A percentile compares a stretch with the other conserved stretches of the same genome.
Evolutionary conservation across 2,113 vertebrate species (phyloP).

Genomic region (Mobula birostris): DNA sequence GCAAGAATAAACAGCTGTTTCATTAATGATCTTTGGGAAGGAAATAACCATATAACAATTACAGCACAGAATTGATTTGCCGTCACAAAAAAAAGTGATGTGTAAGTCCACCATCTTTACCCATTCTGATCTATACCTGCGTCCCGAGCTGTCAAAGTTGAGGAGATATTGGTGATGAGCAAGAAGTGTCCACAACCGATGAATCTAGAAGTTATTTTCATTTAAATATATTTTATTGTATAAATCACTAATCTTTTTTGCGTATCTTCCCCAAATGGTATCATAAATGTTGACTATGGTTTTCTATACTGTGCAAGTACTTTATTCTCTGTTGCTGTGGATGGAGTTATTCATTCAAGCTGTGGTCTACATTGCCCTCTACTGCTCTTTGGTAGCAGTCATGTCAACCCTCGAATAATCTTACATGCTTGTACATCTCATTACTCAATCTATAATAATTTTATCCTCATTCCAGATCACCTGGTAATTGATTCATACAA

Average conservation of each 20-base stretch:
- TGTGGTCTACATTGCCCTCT: conserved; percentile 26
- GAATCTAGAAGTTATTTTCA: neutral
- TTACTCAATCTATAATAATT: neutral
- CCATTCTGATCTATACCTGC: too few species aligned
- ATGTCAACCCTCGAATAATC: neutral
- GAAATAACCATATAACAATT: too few species aligned
- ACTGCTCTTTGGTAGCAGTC: neutral
- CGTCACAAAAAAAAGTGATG: too few species aligned
- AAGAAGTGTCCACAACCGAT: too few species aligned
- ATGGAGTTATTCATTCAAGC: neutral
- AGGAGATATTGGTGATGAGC: too few species aligned
- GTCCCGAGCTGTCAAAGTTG: too few species aligned
- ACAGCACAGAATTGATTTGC: too few species aligned
- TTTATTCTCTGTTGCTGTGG: neutral
- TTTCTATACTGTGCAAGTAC: neutral
- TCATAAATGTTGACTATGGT: neutral
- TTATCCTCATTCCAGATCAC: neutral
- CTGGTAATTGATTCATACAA: neutral
- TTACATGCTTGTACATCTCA: neutral
- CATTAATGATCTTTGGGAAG: too few species aligned
- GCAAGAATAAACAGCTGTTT: too few species aligned
- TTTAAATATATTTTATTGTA: neutral
- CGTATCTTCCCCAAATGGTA: neutral
- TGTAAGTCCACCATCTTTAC: too few species aligned
- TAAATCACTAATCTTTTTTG: neutral